Base-by-base conservation (phyloP, 2,888 invertebrate genomes). In the Electrophaes corylata region DNA sequence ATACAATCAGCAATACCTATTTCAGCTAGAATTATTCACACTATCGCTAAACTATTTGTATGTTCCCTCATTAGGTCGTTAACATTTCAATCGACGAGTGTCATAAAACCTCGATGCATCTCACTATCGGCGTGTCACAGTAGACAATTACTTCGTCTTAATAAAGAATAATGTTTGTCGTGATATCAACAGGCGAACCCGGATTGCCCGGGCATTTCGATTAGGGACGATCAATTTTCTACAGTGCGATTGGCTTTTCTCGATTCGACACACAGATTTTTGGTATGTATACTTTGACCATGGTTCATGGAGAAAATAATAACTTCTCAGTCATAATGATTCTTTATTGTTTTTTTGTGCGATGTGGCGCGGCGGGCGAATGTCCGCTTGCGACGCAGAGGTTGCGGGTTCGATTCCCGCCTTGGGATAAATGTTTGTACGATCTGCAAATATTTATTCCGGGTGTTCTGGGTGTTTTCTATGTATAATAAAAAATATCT, bases 241-340 rank as follows among this genome's bases (percentile, higher is more conserved):
- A 76, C 76, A 76, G 71, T 73, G 79, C 82, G 86, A 88, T 89
- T 88, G 85, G 78, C 76, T 82, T 77, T 77, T 70, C 63, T 71
- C 68, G 66, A 70, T 72, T 72, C 47, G 41, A 80, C 78, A 81
- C 60, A 83, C 72, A 50, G 73, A 33, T 37, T 16, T 35, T 47
- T 45, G 1, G n/a, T 23, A 5, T 35, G 14, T 35, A 23, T 3
- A 23, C 23, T 23, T 23, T 23, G 3, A 23, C 6, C 23, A 23
- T 23, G 6, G 6, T 2, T 2, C 6, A 2, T 5, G 2, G 23
- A 2, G 6, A 23, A 23, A 23, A 23, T 2, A 23, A 1, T 6
- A 5, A 23, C 5, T 23, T 23, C 6, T 23, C 23, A 23, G 4
- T 23, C 23, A n/a, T n/a, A n/a, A n/a, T n/a, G n/a, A n/a, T n/a